Percentiles rank a stretch among this genome's conserved stretches.
phyloP scores from a whole-genome alignment of 2,797 vertebrate species.

The Brotogeris chrysoptera region DNA sequence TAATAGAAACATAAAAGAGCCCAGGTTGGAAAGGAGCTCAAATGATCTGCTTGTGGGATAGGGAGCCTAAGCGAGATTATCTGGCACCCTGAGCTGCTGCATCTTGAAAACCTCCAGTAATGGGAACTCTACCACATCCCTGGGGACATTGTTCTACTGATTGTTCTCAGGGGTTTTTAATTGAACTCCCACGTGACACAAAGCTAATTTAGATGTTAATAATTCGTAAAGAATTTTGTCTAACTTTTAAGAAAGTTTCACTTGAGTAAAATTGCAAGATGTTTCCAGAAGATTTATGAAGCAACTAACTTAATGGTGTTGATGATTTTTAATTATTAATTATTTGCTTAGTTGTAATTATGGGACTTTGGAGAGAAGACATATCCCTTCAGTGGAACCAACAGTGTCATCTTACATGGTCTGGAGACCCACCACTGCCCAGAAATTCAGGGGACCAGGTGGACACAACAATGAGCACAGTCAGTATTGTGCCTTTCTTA shows the following conservation, averaged over 20 bases:
- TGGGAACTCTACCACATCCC: background rate
- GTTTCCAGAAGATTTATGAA: background rate
- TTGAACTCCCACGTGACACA: background rate
- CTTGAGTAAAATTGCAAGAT: background rate
- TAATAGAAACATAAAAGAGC: background rate
- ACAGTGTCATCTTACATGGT: background rate
- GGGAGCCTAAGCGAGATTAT: background rate
- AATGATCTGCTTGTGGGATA: background rate
- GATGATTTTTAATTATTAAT: background rate
- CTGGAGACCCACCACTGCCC: background rate
- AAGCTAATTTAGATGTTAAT: background rate
- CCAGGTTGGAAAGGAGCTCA: background rate
- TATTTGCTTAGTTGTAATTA: background rate
- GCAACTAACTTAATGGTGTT: background rate
- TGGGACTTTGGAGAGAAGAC: background rate
- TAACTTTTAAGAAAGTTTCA: background rate
- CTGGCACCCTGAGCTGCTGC: background rate
- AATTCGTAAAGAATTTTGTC: accelerated
- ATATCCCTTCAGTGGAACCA: background rate
- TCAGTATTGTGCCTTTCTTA: background rate
- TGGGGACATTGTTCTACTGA: background rate
- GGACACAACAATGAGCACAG: background rate
- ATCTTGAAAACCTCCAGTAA: background rate
- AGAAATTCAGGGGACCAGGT: background rate
- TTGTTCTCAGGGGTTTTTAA: background rate